Conservation (phyloP, 2,797 vertebrate species). For the Sylvia borin region DNA sequence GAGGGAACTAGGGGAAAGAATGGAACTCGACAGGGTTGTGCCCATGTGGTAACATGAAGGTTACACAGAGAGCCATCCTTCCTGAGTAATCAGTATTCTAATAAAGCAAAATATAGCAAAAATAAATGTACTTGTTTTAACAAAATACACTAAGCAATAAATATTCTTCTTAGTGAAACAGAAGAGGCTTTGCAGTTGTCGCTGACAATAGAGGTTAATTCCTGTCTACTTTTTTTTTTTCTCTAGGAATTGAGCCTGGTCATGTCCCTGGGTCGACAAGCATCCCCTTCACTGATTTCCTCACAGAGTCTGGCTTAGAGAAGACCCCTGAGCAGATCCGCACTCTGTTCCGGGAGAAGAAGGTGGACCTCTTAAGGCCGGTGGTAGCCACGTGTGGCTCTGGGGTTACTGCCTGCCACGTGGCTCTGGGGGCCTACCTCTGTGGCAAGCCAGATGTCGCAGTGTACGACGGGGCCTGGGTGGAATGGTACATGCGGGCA, state of each 20-base stretch:
- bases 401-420: slow-evolving; percentile 90
- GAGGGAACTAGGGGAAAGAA: background rate
- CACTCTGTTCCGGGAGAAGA: slow-evolving; percentile 82
- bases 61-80: background rate
- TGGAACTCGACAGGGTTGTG: background rate
- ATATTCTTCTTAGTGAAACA: background rate
- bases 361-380: slow-evolving; percentile 85
- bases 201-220: background rate
- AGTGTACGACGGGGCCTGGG: slow-evolving; percentile 92
- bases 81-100: background rate
- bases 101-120: background rate
- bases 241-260: slow-evolving; percentile 86
- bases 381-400: slow-evolving; percentile 89
- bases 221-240: background rate
- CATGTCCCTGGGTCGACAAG: slow-evolving; percentile 86
- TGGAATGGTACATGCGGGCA: slow-evolving; percentile 90
- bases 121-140: background rate
- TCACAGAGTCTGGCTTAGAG: slow-evolving; percentile 83
- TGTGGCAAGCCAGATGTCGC: slow-evolving; percentile 85
- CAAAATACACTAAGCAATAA: background rate
- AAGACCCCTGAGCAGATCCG: slow-evolving; percentile 80
- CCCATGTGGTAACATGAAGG: background rate
- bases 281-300: slow-evolving; percentile 88
- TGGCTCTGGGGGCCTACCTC: slow-evolving; percentile 87
- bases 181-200: background rate